These are phyloP conservation scores for Cephus spinipes DNA, from an alignment of 2,888 invertebrate species.

Conservation along the genomic window DNA sequence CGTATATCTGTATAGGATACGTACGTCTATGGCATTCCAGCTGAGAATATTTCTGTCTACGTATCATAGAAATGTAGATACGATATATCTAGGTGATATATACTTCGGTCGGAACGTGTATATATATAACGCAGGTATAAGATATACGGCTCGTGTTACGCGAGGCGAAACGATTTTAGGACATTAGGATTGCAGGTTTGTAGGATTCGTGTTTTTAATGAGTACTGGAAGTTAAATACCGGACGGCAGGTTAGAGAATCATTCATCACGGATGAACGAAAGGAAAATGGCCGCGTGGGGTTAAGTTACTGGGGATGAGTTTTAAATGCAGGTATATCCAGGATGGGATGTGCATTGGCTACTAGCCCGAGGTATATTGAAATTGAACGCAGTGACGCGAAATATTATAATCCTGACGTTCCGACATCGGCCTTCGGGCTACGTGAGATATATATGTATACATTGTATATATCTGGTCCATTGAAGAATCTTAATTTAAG, in stretches of 20 bases:
- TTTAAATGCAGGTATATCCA: not conserved
- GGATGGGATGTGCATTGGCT: not conserved
- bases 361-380: slow-evolving; percentile 53
- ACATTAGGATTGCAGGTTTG: not conserved
- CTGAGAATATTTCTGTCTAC: not conserved
- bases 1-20: not conserved
- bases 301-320: not conserved
- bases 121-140: not conserved
- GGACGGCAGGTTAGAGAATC: not conserved
- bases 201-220: not conserved
- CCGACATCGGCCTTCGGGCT: slow-evolving; percentile 28
- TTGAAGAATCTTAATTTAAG: not conserved
- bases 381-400: slow-evolving; percentile 61
- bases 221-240: not conserved
- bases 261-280: not conserved
- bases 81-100: not conserved
- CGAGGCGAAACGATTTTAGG: not conserved
- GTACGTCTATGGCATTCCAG: not conserved
- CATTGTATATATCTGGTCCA: not conserved
- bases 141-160: not conserved
- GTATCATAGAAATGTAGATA: not conserved
- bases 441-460: not conserved
- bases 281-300: not conserved
- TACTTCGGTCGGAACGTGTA: not conserved
- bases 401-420: slow-evolving; percentile 59